Evolutionary conservation across 2,797 vertebrate species (phyloP).

Genomic region (Erethizon dorsatum): DNA sequence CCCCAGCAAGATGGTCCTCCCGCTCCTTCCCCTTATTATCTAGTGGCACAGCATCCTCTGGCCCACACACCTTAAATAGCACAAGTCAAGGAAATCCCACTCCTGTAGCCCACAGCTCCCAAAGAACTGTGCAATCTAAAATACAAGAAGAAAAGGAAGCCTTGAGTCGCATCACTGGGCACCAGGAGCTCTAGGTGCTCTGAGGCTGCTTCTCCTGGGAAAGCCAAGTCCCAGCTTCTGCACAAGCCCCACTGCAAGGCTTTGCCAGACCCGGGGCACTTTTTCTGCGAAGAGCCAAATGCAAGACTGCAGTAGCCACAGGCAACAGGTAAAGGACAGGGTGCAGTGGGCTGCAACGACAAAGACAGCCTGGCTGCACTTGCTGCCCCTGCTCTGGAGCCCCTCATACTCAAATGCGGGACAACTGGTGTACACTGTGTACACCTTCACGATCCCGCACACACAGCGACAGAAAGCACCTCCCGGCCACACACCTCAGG

Average conservation of each 20-base stretch:
- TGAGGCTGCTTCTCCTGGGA: background rate
- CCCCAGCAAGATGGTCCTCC: background rate
- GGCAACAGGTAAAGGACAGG: background rate
- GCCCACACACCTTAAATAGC: background rate
- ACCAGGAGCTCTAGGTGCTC: no score
- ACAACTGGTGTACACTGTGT: accelerated
- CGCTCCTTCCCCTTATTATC: background rate
- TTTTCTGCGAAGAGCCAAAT: background rate
- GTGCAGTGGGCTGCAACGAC: background rate
- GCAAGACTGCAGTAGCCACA: background rate
- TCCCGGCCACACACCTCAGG: background rate
- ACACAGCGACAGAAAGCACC: no score
- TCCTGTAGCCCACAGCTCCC: no score
- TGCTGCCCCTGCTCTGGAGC: no score
- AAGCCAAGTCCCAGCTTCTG: background rate
- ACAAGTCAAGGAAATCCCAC: background rate
- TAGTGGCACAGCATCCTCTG: background rate
- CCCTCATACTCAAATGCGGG: accelerated
- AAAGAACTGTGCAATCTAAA: background rate
- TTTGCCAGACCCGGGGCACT: accelerated
- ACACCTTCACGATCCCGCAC: accelerated
- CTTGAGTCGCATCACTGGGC: background rate
- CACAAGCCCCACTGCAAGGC: background rate
- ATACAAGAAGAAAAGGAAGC: background rate
- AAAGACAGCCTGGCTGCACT: no score